Evolutionary conservation across 2,888 invertebrate species (phyloP), one percentile per base, ranked within the genome.

Genomic region (Cenopis cana): DNA sequence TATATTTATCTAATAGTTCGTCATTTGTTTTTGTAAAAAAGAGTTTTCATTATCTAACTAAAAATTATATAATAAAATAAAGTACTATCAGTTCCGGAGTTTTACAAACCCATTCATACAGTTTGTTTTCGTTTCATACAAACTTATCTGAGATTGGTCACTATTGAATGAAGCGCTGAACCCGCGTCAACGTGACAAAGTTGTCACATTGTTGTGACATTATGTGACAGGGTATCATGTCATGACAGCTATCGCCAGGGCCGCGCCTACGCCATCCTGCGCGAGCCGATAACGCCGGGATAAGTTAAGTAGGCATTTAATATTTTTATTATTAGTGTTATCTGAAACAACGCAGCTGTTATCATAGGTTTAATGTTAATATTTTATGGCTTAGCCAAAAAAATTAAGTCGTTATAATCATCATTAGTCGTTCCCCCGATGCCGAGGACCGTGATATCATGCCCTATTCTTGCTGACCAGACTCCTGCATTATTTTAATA

Each of bases 181-280:
- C 78, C 79, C 77, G 77, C 81, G 81, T 77, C 76, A 81, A 76
- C 66, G 74, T 74, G 77, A 79, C 60, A 65, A 52, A 11, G 41
- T 49, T 49, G 55, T 61, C 54, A 82, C 78, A 85, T 12, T n/a
- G 46, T 83, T 83, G 80, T 88, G 86, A 84, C 84, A 85, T 77
- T 73, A 29, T 72, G 74, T 74, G 77, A 79, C 62, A 66, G 61
- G n/a, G 65, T 65, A 54, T 24, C 24, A 41, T 59, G 59, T 82
- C 79, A 50, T 62, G 52, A 18, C 11, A 36, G 81, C 74, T 85
- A 84, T 82, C 82, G 69, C 41, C 87, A 87, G 82, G 83, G 81
- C 81, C 84, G 85, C 84, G 82, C 92, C 91, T 86, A 91, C 93
- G 84, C 82, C 85, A 79, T 91, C 91, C 91, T 81, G 75, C 76